Conservation (phyloP, 2,113 vertebrate species). For the Eira barbara region DNA sequence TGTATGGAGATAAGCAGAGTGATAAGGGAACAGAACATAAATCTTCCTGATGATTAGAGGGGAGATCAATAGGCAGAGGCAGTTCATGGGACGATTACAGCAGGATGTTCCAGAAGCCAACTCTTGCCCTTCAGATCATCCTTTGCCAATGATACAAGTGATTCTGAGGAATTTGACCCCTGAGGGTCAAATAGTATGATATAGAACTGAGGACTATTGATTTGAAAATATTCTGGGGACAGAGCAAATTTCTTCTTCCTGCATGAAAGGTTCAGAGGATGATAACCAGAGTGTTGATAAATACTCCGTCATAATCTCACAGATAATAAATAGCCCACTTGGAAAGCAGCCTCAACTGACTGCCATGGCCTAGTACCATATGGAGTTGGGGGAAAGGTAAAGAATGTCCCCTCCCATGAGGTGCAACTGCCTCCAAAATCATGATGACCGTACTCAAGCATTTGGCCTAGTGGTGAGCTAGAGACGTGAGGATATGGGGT, state of each 20-base stretch:
- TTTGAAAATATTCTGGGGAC: neutral
- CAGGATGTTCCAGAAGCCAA: neutral
- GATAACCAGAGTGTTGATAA: neutral
- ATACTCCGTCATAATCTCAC: neutral
- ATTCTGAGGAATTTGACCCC: neutral
- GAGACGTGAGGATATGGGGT: neutral
- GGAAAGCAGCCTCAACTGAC: neutral
- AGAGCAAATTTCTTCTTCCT: neutral
- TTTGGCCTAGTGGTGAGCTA: neutral
- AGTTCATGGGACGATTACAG: neutral
- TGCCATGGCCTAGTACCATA: neutral
- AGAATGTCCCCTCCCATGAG: neutral
- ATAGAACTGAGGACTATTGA: neutral
- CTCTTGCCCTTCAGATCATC: neutral
- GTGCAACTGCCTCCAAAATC: neutral
- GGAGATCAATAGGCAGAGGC: neutral
- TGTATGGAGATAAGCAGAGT: neutral
- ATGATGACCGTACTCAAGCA: fast-evolving
- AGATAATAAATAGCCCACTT: neutral
- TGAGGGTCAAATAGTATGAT: neutral
- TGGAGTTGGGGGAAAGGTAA: neutral
- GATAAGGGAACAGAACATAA: neutral
- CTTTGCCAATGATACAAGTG: neutral
- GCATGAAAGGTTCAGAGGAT: neutral
- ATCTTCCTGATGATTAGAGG: neutral